A percentile compares a stretch with the other conserved stretches of the same genome.
Evolutionary conservation across 1,140 invertebrate species (phyloP).

Genomic region (Cherax destructor): DNA sequence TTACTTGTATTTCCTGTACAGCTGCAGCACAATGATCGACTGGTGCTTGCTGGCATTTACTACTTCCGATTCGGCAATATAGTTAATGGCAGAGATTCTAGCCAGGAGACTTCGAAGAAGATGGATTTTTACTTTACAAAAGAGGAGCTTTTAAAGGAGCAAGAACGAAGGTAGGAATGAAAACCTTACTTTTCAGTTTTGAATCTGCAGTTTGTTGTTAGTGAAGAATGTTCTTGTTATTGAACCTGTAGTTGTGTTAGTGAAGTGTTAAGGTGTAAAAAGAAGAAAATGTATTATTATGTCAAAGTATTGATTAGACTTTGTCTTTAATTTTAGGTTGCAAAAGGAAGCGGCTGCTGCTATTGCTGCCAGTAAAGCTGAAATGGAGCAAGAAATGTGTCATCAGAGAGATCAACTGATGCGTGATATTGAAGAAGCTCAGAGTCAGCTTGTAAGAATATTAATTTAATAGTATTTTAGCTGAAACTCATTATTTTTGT

Average conservation of each 20-base stretch:
- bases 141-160: conserved; percentile 44
- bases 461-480: neutral
- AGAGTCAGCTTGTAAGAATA: conserved; percentile 33
- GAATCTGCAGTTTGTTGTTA: no score
- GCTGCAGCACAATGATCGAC: conserved; percentile 81
- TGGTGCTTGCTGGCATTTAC: conserved; percentile 83
- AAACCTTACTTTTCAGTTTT: no score
- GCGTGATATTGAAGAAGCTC: conserved; percentile 26
- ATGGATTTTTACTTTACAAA: conserved; percentile 45
- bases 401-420: conserved; percentile 16
- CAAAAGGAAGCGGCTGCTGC: conserved; percentile 34
- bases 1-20: conserved; percentile 3
- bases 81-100: neutral
- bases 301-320: neutral
- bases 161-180: conserved; percentile 39
- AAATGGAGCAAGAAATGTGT: conserved; percentile 37
- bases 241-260: no score
- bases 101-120: neutral
- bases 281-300: no score
- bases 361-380: conserved; percentile 38
- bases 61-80: conserved; percentile 78
- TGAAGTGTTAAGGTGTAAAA: no score
- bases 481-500: no score
- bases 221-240: no score
- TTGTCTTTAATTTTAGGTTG: neutral